phyloP scores from a whole-genome alignment of 2,113 vertebrate genomes.

The Sisor rabdophorus region DNA sequence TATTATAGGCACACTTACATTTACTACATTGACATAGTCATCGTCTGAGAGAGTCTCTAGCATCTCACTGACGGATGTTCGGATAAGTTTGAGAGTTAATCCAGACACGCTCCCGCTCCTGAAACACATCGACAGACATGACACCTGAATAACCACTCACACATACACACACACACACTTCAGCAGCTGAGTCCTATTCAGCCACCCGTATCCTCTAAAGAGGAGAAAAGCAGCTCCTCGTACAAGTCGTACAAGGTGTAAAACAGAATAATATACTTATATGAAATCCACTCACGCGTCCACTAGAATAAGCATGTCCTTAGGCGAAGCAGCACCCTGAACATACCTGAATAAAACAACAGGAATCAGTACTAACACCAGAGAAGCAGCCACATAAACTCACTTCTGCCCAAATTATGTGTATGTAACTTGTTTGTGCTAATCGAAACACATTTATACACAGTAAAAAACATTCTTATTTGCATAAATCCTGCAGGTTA shows the following conservation, averaged over 20 bases:
- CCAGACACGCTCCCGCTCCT: slow-evolving; percentile 97
- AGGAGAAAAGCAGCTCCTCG: background rate
- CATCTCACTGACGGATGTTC: slow-evolving; percentile 95
- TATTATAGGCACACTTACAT: slow-evolving; percentile 90
- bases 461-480: background rate
- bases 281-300: slow-evolving; percentile 85
- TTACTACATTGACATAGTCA: slow-evolving; percentile 98
- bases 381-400: background rate
- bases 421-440: background rate
- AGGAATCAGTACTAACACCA: slow-evolving; percentile 4
- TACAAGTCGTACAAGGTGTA: slow-evolving; percentile 2
- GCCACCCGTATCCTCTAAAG: background rate
- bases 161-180: slow-evolving; percentile 16
- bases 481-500: background rate
- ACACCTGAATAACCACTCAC: slow-evolving; percentile 18
- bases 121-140: slow-evolving; percentile 26
- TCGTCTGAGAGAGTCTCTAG: slow-evolving; percentile 95
- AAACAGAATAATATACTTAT: slow-evolving; percentile 37
- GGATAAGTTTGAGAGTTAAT: slow-evolving; percentile 90
- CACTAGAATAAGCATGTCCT: slow-evolving; percentile 98
- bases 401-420: background rate
- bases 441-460: background rate
- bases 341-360: slow-evolving; percentile 80
- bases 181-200: slow-evolving; percentile 11
- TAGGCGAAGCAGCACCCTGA: slow-evolving; percentile 95